Evolutionary conservation across 2,888 invertebrate species (phyloP).

Genomic region (Xestobium rufovillosum): DNA sequence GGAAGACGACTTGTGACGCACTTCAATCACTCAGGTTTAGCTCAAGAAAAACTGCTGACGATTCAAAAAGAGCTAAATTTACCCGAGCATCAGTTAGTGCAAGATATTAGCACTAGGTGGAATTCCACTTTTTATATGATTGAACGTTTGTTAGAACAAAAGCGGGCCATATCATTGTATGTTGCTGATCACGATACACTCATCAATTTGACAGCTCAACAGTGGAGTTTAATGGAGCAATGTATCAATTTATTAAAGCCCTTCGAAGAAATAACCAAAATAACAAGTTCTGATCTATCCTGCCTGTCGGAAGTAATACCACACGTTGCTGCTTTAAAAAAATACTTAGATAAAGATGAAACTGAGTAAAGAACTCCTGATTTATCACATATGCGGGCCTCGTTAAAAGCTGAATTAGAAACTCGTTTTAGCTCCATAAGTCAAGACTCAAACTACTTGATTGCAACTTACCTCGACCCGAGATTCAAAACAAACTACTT

Average conservation of each 20-base stretch:
- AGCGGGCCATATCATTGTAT: conserved; percentile 13
- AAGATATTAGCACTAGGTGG: conserved; percentile 11
- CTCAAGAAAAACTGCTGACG: conserved; percentile 18
- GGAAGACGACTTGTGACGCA: conserved; percentile 29
- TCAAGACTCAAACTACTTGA: conserved; percentile 20
- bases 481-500: conserved; percentile 26
- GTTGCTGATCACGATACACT: conserved; percentile 16
- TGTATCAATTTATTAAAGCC: conserved; percentile 15
- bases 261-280: conserved; percentile 25
- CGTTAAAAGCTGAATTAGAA: conserved; percentile 23
- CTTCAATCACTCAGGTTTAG: conserved; percentile 21
- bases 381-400: conserved; percentile 17
- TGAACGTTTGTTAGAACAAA: conserved; percentile 5
- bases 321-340: conserved; percentile 18
- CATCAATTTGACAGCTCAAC: conserved; percentile 15
- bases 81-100: conserved; percentile 18
- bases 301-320: conserved; percentile 26
- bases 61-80: conserved; percentile 20
- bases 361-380: conserved; percentile 14
- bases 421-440: conserved; percentile 21
- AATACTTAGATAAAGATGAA: conserved; percentile 17
- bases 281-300: conserved; percentile 20
- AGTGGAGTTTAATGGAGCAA: conserved; percentile 17
- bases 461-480: conserved; percentile 19
- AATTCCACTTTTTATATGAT: conserved; percentile 8